Conservation (phyloP, 2,888 invertebrate species). For the Beris morrisii region DNA sequence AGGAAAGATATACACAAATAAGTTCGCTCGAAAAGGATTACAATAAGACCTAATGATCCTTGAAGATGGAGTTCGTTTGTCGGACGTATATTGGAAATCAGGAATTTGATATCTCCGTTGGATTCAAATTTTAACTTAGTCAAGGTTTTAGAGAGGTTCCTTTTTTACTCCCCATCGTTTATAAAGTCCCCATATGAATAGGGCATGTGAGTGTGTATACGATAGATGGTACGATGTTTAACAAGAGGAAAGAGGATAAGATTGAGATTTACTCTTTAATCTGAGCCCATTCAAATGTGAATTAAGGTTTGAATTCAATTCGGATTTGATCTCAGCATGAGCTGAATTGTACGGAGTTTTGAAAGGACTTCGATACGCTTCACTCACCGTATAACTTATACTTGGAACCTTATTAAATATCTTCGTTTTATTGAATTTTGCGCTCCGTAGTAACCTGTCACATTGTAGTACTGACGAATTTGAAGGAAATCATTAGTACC, state of each 20-base stretch:
- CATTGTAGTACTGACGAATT: too few relatives aligned
- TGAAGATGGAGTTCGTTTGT: slow-evolving; percentile 39
- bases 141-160: slow-evolving; percentile 8
- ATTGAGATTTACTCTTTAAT: slow-evolving; percentile 24
- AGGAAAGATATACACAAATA: slow-evolving; percentile 31
- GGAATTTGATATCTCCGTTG: slow-evolving; percentile 30
- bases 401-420: too few relatives aligned
- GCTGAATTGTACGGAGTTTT: not conserved
- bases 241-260: slow-evolving; percentile 12
- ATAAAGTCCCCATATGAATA: not conserved
- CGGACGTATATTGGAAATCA: slow-evolving; percentile 34
- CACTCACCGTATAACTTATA: too few relatives aligned
- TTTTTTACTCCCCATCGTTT: not conserved
- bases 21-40: slow-evolving; percentile 37
- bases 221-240: not conserved
- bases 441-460: too few relatives aligned
- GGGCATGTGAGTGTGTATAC: not conserved
- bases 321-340: slow-evolving; percentile 1
- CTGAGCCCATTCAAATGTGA: slow-evolving; percentile 35
- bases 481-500: too few relatives aligned
- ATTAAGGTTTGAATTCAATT: slow-evolving; percentile 26
- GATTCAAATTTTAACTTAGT: slow-evolving; percentile 9
- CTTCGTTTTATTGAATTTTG: too few relatives aligned
- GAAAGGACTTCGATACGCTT: too few relatives aligned
- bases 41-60: slow-evolving; percentile 40